Evolutionary conservation across 2,797 vertebrate genomes (phyloP).

Genomic region (Fringilla coelebs): DNA sequence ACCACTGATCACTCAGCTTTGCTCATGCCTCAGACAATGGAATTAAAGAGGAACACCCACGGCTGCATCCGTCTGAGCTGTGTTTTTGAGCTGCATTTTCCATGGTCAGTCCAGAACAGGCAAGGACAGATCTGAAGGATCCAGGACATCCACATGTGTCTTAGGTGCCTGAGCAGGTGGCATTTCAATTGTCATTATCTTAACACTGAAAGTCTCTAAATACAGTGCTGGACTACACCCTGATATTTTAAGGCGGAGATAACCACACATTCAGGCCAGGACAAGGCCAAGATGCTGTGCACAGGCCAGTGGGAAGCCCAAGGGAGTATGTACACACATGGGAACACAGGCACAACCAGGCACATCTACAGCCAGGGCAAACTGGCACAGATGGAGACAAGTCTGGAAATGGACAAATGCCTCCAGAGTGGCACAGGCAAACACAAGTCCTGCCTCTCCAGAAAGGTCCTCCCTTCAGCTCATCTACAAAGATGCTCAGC

Average conservation of each 20-base stretch:
- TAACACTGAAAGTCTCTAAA: neutral
- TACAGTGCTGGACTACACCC: neutral
- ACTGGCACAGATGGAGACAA: neutral
- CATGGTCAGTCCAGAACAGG: neutral
- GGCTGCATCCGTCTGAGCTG: neutral
- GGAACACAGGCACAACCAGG: neutral
- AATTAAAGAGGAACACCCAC: neutral
- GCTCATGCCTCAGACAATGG: neutral
- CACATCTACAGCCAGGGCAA: neutral
- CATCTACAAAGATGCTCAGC: neutral
- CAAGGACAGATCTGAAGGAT: neutral
- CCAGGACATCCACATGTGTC: fast-evolving
- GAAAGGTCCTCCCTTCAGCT: neutral
- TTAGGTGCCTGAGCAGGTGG: neutral
- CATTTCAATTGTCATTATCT: neutral
- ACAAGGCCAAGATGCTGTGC: neutral
- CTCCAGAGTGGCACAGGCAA: neutral
- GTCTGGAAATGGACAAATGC: fast-evolving
- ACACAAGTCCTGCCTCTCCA: neutral
- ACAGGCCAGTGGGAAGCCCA: neutral
- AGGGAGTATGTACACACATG: neutral
- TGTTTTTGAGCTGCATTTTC: fast-evolving
- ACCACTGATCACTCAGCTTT: neutral
- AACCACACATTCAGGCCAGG: neutral
- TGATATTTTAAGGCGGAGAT: neutral